phyloP scores from a whole-genome alignment of 2,797 vertebrate genomes.

The Sandelia bainsii region DNA sequence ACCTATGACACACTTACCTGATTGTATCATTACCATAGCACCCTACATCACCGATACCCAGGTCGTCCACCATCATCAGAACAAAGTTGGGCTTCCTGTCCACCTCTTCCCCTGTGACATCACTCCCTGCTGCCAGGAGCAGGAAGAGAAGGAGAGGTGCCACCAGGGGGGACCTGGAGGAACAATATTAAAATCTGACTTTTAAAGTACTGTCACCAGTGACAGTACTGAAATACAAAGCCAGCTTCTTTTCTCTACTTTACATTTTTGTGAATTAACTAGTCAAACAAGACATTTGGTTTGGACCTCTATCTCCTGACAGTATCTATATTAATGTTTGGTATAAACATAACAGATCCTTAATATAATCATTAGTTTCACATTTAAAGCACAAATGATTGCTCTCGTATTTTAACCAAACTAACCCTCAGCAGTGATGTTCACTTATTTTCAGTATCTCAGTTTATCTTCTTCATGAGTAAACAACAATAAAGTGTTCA shows the following conservation, averaged over 20 bases:
- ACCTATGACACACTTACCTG: slow-evolving; percentile 77
- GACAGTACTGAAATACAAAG: no score
- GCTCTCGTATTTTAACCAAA: no score
- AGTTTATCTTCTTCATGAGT: no score
- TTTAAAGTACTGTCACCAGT: no score
- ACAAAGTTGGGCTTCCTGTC: slow-evolving; percentile 87
- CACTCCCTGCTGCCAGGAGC: slow-evolving; percentile 47
- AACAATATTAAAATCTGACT: neutral
- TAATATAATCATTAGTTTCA: no score
- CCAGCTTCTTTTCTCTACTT: neutral
- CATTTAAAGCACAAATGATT: no score
- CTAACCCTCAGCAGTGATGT: no score
- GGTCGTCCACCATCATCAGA: slow-evolving; percentile 90
- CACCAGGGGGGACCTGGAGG: slow-evolving; percentile 46
- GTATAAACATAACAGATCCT: no score
- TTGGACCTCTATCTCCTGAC: no score
- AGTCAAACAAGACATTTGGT: neutral
- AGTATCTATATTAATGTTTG: no score
- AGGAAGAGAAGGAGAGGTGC: slow-evolving; percentile 51
- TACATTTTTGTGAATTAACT: neutral
- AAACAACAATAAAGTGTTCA: no score
- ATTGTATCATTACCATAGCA: slow-evolving; percentile 93
- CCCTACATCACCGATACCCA: slow-evolving; percentile 91
- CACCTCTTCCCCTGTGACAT: slow-evolving; percentile 34
- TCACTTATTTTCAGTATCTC: no score